Conservation (phyloP, 2,797 vertebrate species). For the Otolemur crassicaudatus region DNA sequence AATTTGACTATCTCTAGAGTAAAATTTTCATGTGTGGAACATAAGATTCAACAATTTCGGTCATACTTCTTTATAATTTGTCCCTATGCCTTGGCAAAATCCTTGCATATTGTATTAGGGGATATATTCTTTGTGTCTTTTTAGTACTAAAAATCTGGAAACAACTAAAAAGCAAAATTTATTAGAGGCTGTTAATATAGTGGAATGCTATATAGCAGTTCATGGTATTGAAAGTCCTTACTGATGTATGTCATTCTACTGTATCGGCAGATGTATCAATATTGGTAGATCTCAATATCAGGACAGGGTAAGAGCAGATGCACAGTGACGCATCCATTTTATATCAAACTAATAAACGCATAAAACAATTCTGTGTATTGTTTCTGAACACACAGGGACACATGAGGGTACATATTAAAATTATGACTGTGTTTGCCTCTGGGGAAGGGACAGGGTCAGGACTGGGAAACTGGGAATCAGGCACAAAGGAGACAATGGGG, state of each 20-base stretch:
- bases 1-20: not conserved
- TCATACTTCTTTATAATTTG: not conserved
- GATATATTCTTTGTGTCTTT: slow-evolving; percentile 9
- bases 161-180: not conserved
- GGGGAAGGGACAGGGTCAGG: not conserved
- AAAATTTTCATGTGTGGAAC: not conserved
- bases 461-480: not conserved
- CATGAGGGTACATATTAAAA: not conserved
- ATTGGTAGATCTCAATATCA: not conserved
- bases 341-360: not conserved
- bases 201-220: not conserved
- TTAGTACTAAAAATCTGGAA: not conserved
- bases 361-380: not conserved
- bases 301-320: not conserved
- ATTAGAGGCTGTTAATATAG: not conserved
- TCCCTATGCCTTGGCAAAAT: not conserved
- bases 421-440: not conserved
- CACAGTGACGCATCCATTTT: not conserved
- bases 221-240: not conserved
- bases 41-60: not conserved
- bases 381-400: not conserved
- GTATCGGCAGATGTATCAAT: not conserved
- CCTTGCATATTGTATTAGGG: not conserved
- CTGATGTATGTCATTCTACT: not conserved
- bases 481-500: not conserved